These are phyloP conservation scores for Hemibagrus guttatus DNA, from an alignment of 2,797 vertebrate genomes.

Conservation along the genomic window DNA sequence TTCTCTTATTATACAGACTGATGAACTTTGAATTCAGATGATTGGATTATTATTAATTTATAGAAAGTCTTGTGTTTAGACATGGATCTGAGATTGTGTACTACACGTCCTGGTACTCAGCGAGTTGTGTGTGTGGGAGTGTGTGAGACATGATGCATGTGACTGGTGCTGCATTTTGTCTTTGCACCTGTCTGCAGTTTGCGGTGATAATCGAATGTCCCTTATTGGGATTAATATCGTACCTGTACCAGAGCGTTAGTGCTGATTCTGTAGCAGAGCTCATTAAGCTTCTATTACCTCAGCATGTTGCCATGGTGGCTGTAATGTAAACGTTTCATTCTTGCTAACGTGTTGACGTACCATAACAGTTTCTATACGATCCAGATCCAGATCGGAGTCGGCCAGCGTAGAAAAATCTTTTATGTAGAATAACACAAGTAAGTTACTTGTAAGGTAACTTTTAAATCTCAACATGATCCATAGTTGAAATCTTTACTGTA, in stretches of 20 bases:
- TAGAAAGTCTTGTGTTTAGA: neutral
- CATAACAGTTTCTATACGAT: neutral
- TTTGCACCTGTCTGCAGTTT: constrained; percentile 9
- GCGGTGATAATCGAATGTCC: constrained; percentile 9
- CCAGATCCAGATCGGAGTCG: neutral
- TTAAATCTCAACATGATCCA: neutral
- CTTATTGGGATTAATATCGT: constrained; percentile 6
- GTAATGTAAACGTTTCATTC: neutral
- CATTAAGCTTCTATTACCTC: constrained; percentile 14
- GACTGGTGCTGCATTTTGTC: neutral
- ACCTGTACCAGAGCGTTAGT: neutral
- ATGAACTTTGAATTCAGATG: neutral
- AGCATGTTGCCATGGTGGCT: neutral
- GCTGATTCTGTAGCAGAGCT: constrained; percentile 16
- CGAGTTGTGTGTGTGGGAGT: neutral
- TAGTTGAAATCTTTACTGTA: neutral
- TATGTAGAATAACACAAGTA: neutral
- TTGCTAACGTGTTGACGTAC: neutral
- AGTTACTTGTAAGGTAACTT: neutral
- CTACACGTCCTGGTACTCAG: neutral
- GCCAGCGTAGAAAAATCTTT: neutral
- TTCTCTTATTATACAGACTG: neutral
- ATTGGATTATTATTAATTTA: neutral
- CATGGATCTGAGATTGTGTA: too few relatives aligned
- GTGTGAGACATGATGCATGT: neutral